Evolutionary conservation across 2,113 vertebrate species (phyloP), one percentile per base, ranked within the genome.

Genomic region (Neoarius graeffei): DNA sequence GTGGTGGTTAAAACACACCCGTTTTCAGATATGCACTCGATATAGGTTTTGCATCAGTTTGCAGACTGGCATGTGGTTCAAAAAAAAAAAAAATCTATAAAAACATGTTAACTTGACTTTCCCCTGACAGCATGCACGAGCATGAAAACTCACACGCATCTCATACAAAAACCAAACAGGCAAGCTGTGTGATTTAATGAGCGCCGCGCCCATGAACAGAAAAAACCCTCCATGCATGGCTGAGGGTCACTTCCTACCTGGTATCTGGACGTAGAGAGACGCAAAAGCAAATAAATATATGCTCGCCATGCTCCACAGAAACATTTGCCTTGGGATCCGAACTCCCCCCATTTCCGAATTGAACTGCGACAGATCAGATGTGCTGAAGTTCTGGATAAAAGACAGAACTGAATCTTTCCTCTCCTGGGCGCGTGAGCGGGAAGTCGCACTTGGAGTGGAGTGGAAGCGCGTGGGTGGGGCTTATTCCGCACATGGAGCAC

Each of bases 261-360:
- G 96, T 62, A 96, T 92, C 91, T 97, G 96, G 7, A 91, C 91
- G 90, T 97, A 97, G 69, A 97, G 93, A 1, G 96, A 97, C 1
- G 93, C 91, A 86, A 97, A 97, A 62, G 96, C 96, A 79, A 94
- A 95, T 85, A 94, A 42, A 90, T 95, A 97, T n/a, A 92, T 93
- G 0, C 94, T 92, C 14, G 95, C 94, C 89, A 96, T 87, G 42
- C 96, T 96, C 90, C 93, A 94, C 35, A 97, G 90, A 76, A 97
- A 96, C 30, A 94, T 91, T 57, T 89, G 91, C 66, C 92, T 86
- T 4, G 91, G 91, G 25, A 87, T 27, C 77, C 67, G 90, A 5
- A 91, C 81, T 79, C 79, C 90, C 62, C 90, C 92, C 92, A 93
- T 93, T 42, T 87, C 5, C 25, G 19, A 1, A 54, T 57, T 19